Percentiles rank a stretch among this genome's conserved stretches.
These are phyloP conservation scores for Tiaroga cobitis DNA, from an alignment of 2,797 vertebrate species.

Conservation along the genomic window DNA sequence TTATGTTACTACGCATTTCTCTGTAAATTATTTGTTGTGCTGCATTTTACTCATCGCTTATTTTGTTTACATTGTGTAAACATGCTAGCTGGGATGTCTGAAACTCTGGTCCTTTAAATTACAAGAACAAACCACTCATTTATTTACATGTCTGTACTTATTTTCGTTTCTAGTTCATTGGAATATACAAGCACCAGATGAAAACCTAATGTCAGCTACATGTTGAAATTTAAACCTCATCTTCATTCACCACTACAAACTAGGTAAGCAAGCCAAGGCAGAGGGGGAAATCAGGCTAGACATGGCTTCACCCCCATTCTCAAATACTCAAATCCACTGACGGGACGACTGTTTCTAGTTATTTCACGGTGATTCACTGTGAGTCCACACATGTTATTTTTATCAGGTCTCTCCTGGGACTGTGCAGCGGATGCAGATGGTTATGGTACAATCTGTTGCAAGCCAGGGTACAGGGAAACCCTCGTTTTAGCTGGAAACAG, in stretches of 20 bases:
- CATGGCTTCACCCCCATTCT: background rate
- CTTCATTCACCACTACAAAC: slow-evolving; percentile 11
- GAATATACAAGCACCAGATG: slow-evolving; percentile 45
- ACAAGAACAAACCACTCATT: slow-evolving; percentile 37
- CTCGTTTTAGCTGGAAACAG: slow-evolving; percentile 1
- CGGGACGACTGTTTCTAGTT: slow-evolving; percentile 48
- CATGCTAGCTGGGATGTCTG: slow-evolving; percentile 34
- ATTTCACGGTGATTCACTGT: slow-evolving; percentile 41
- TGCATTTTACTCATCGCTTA: slow-evolving; percentile 3
- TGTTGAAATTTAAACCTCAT: slow-evolving; percentile 46
- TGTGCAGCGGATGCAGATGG: slow-evolving; percentile 31
- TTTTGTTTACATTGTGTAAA: slow-evolving; percentile 40
- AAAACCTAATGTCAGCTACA: slow-evolving; percentile 13
- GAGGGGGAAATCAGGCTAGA: slow-evolving; percentile 8
- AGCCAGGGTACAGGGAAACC: slow-evolving; percentile 9
- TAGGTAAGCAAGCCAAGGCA: background rate
- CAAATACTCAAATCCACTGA: slow-evolving; percentile 28
- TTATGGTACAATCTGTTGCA: slow-evolving; percentile 32
- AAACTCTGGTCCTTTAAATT: slow-evolving; percentile 7
- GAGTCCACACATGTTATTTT: slow-evolving; percentile 44
- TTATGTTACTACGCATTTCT: background rate
- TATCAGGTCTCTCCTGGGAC: slow-evolving; percentile 40
- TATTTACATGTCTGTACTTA: slow-evolving; percentile 52
- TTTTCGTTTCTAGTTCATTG: slow-evolving; percentile 44
- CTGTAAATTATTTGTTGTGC: background rate